Evolutionary conservation across 2,113 vertebrate species (phyloP), one percentile per base, ranked within the genome.

Genomic region (Aplodontia rufa): DNA sequence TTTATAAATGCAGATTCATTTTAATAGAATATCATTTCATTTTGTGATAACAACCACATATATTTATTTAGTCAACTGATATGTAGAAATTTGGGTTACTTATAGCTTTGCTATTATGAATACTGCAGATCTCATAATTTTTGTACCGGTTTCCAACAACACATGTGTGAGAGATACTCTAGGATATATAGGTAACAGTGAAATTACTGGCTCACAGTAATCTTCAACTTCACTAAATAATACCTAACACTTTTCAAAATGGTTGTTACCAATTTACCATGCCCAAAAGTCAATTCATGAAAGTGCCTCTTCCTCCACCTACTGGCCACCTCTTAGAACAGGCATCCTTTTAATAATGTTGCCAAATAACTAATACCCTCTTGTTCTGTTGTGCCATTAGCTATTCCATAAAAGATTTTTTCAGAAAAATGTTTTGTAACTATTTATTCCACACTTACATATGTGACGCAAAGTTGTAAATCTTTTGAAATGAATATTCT

Each of bases 291-390:
- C 51, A 42, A 85, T 85, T 88, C 45, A 32, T 60, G 32, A n/a
- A 71, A 62, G 17, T 68, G 60, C 66, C 87, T 95, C 28, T 85
- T 85, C 42, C 68, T 83, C 90, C 72, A 90, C 32, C 86, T 93
- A 53, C 60, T 89, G 94, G 82, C 32, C 82, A 86, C 45, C 5
- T 5, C 75, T 81, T 87, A 76, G 49, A 76, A 60, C 51, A 84
- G 19, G 75, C 64, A 69, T 8, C 53, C 3, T 47, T 90, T 55
- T 47, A 28, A 82, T 66, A 55, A 17, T 79, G 35, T 42, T 68
- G 32, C 14, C 87, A 91, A 35, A 13, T 20, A 22, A 64, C 5
- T 28, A 91, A 66, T 51, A 4, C 5, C 13, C 42, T 32, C 35
- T 74, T 78, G 4, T 53, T 74, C 24, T 90, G 9, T 60, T 89